Conservation (phyloP, 2,888 invertebrate species). For the Isotomurus palustris region DNA sequence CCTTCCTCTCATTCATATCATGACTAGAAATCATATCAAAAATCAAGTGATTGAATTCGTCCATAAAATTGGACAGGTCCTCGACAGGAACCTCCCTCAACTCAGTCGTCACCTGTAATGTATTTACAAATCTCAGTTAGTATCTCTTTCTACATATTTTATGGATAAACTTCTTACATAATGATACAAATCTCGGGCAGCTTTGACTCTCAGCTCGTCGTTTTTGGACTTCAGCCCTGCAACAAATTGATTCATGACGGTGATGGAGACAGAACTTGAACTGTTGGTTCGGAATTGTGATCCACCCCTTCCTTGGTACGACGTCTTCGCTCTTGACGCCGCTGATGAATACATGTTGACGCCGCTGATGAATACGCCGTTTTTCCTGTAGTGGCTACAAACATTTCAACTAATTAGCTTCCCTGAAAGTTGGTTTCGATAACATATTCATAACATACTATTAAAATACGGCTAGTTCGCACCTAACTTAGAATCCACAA, state of each 20-base stretch:
- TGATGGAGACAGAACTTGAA: constrained; percentile 47
- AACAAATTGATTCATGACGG: constrained; percentile 72
- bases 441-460: no score
- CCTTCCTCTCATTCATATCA: constrained; percentile 90
- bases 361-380: no score
- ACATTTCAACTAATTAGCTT: no score
- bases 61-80: constrained; percentile 83
- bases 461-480: no score
- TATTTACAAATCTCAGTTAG: neutral
- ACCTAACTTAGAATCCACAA: no score
- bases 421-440: no score
- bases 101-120: constrained; percentile 76
- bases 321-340: constrained; percentile 8
- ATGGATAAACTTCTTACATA: constrained; percentile 61
- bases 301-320: constrained; percentile 19
- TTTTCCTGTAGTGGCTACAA: no score
- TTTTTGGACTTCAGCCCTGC: constrained; percentile 81
- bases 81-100: constrained; percentile 83
- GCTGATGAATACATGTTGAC: constrained; percentile 13
- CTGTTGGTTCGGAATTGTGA: constrained; percentile 26
- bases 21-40: constrained; percentile 92
- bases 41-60: constrained; percentile 91
- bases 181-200: constrained; percentile 81
- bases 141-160: no score
- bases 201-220: constrained; percentile 76